Evolutionary conservation across 2,113 vertebrate genomes (phyloP).

Genomic region (Cyprinodon brontotheroides): DNA sequence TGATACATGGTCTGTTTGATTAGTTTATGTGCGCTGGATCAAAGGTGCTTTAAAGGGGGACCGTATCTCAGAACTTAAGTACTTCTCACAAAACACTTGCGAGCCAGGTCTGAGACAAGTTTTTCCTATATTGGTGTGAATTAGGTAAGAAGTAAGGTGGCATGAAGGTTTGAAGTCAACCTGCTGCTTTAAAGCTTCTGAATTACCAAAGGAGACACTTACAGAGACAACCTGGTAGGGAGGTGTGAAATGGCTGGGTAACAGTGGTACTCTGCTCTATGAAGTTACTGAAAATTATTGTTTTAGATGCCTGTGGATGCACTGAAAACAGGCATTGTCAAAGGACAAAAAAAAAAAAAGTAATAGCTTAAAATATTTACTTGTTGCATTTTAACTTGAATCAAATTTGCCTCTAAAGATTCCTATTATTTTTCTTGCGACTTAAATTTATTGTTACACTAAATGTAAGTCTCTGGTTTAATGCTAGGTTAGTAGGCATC

Average conservation of each 20-base stretch:
- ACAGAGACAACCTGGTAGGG: neutral
- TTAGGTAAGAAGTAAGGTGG: neutral
- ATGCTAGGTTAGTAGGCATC: neutral
- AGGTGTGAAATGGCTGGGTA: neutral
- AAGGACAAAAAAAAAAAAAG: neutral
- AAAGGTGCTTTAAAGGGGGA: neutral
- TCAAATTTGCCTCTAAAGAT: neutral
- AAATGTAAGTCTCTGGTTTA: no score
- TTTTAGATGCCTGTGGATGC: neutral
- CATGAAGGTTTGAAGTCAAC: constrained; percentile 1
- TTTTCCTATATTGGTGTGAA: neutral
- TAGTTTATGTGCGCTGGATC: neutral
- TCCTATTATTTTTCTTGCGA: no score
- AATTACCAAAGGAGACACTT: neutral
- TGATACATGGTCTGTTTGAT: neutral
- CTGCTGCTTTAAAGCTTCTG: neutral
- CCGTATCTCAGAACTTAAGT: neutral
- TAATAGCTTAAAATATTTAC: neutral
- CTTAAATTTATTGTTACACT: no score
- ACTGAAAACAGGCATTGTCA: neutral
- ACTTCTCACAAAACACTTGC: neutral
- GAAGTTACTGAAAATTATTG: neutral
- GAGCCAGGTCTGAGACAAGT: neutral
- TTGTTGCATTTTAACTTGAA: neutral
- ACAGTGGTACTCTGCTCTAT: neutral